These are phyloP conservation scores for Formica selysi DNA, from an alignment of 1,140 invertebrate species.

Conservation along the genomic window DNA sequence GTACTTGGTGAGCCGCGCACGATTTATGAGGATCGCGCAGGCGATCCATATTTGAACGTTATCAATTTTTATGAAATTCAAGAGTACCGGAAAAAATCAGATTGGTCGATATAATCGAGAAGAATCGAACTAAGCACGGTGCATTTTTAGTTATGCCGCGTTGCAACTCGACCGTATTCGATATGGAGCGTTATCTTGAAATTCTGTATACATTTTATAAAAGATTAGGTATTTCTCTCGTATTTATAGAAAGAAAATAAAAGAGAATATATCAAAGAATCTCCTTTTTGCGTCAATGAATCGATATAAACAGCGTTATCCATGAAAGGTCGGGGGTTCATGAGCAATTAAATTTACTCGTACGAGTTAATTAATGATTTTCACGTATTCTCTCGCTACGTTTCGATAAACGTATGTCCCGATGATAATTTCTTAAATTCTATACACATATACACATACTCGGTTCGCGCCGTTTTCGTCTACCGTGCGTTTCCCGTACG, in stretches of 20 bases:
- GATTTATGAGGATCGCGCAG: conserved; percentile 23
- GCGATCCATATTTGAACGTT: conserved; percentile 9
- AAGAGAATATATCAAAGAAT: background rate
- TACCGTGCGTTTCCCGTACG: conserved; percentile 19
- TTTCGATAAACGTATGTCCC: background rate
- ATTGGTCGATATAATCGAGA: background rate
- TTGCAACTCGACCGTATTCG: background rate
- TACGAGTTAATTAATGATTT: conserved; percentile 9
- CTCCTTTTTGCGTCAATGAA: conserved; percentile 20
- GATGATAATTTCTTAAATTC: background rate
- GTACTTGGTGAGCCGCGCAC: conserved; percentile 40
- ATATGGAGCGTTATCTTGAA: background rate
- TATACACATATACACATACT: background rate
- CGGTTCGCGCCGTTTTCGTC: conserved; percentile 33
- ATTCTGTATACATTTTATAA: background rate
- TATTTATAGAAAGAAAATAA: background rate
- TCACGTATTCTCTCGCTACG: background rate
- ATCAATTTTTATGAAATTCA: background rate
- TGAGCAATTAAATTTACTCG: background rate
- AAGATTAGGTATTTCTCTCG: background rate
- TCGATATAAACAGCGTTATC: conserved; percentile 16
- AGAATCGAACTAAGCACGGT: background rate
- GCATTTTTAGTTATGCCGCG: background rate
- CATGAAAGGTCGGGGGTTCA: conserved; percentile 34
- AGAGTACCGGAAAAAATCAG: background rate